phyloP scores from a whole-genome alignment of 2,797 vertebrate species.

The Amblyopsis hoosieri region DNA sequence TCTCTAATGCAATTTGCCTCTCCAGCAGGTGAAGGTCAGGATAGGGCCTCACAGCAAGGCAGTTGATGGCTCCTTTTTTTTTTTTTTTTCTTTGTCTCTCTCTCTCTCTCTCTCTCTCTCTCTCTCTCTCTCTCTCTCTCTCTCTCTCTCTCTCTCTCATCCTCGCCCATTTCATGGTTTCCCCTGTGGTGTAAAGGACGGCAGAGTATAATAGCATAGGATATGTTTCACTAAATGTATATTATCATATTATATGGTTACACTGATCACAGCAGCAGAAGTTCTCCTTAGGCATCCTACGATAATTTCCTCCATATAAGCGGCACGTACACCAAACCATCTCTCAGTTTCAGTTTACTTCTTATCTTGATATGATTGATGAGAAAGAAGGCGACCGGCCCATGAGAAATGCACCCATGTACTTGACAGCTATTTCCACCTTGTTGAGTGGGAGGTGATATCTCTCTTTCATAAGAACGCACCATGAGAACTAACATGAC shows the following conservation, averaged over 20 bases:
- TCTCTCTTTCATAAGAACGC: conserved; percentile 27
- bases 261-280: too few relatives aligned
- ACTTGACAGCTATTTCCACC: conserved; percentile 32
- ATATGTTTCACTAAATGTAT: not conserved
- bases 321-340: conserved; percentile 8
- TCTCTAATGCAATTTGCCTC: conserved; percentile 95
- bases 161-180: conserved; percentile 11
- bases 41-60: conserved; percentile 81
- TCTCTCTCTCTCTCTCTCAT: conserved; percentile 13
- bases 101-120: conserved; percentile 18
- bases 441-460: conserved; percentile 26
- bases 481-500: conserved; percentile 26
- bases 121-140: conserved; percentile 11
- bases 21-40: conserved; percentile 91
- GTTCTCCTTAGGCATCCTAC: conserved; percentile 32
- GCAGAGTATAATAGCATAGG: not conserved
- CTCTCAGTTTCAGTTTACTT: conserved; percentile 54
- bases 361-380: conserved; percentile 60
- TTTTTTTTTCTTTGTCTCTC: conserved; percentile 10
- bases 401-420: conserved; percentile 50
- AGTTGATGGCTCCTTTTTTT: conserved; percentile 70
- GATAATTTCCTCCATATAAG: conserved; percentile 45
- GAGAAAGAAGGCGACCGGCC: conserved; percentile 51
- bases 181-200: not conserved
- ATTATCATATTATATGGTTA: not conserved